Percentiles rank a stretch among this genome's conserved stretches.
These are phyloP conservation scores for Xylota sylvarum DNA, from an alignment of 2,888 invertebrate genomes.

Conservation along the genomic window DNA sequence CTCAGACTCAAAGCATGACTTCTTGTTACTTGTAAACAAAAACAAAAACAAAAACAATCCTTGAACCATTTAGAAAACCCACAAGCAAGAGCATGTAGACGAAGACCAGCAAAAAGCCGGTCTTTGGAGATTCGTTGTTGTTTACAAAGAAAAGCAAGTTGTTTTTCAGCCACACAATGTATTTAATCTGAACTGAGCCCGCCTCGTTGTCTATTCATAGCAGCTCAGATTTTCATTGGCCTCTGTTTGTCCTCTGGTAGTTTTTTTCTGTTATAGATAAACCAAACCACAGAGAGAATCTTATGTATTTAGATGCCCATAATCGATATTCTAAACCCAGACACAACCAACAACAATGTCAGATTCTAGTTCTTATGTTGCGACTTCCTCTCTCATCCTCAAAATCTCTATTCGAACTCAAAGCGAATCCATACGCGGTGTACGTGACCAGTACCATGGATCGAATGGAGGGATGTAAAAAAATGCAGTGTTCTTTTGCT, in stretches of 20 bases:
- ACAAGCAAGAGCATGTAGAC: conserved; percentile 8
- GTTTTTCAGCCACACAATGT: neutral
- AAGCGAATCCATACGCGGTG: conserved; percentile 47
- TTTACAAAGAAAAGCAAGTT: conserved; percentile 18
- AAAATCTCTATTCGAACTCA: conserved; percentile 13
- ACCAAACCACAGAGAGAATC: neutral
- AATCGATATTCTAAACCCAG: conserved; percentile 46
- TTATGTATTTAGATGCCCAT: neutral
- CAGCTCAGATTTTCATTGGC: conserved; percentile 36
- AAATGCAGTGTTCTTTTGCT: conserved; percentile 29
- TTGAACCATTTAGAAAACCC: conserved; percentile 51
- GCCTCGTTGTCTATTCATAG: neutral
- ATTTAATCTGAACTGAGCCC: neutral
- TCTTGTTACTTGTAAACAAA: conserved; percentile 53
- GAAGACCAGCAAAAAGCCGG: conserved; percentile 25
- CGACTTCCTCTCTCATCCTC: neutral
- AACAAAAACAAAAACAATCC: conserved; percentile 74
- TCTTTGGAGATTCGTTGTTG: conserved; percentile 15
- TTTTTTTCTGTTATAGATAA: neutral
- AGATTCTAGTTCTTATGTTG: neutral
- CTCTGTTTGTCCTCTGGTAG: conserved; percentile 37
- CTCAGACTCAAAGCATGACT: neutral
- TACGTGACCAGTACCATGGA: conserved; percentile 63
- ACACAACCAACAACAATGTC: conserved; percentile 8
- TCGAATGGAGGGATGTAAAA: conserved; percentile 67